Base-by-base conservation (phyloP, 1,140 invertebrate genomes). In the Zaprionus camerounensis region DNA sequence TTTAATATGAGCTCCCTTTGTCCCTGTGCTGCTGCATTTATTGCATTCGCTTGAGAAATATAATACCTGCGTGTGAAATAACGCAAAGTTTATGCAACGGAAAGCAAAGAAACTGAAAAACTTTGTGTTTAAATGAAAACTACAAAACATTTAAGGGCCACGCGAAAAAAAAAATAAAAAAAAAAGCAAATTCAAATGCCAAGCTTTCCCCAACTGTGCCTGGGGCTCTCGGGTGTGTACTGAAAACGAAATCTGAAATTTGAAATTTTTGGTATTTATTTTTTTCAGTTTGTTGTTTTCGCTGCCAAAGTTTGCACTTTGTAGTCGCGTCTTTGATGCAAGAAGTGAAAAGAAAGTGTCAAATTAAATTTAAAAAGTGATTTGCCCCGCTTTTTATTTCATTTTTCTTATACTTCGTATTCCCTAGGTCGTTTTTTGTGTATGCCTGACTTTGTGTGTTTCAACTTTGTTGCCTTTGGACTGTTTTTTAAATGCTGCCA, bases 361-460 rank as follows among this genome's bases (percentile, higher is more conserved):
- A 87, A 87, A 87, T 87, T 88, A 83, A 87, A 87, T 87, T 87
- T 87, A 84, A 88, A 88, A 87, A 88, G 84, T 87, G 83, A 87
- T 87, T 87, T 87, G 83, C 78, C 78, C 71, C 76, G 84, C 61
- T 84, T 78, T 76, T 82, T 41, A 51, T 71, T 80, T 69, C 20
- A 56, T 72, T 67, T 51, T 56, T 38, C 15, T 11, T 26, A 22
- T 17, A 49, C 36, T 44, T 49, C 22, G 49, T 5, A 69, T 26
- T 59, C 38, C 41, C 41, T 2, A 44, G 41, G 7, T 17, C 41
- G 5, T 9, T 7, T 6, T 44, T 9, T 31, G 28, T 11, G 31
- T 34, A 3, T 49, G 28, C 28, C 7, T 31, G 28, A 2, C 13
- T 56, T 13, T 57, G 58, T 64, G 38, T 36, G 53, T 70, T 46